Conservation (phyloP, 1,140 invertebrate species). For the Bilobella aurantiaca region DNA sequence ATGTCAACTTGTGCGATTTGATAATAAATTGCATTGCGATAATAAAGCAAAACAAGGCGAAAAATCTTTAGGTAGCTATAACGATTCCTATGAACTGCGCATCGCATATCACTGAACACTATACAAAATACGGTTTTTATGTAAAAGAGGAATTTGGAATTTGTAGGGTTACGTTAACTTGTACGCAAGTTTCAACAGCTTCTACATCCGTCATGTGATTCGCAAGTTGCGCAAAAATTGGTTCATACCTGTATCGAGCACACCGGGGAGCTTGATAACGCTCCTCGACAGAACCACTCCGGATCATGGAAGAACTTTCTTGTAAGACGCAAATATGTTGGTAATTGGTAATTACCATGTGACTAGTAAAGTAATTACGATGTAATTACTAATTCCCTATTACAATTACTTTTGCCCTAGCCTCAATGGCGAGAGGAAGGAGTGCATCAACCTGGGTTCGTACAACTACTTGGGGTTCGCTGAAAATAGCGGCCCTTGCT, state of each 20-base stretch:
- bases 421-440: slow-evolving; percentile 63
- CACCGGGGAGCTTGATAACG: slow-evolving; percentile 71
- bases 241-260: slow-evolving; percentile 83
- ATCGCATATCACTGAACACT: no score
- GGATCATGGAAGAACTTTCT: slow-evolving; percentile 83
- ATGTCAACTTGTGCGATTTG: no score
- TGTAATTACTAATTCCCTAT: not conserved
- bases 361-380: not conserved
- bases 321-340: slow-evolving; percentile 45
- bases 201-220: slow-evolving; percentile 89
- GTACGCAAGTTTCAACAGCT: slow-evolving; percentile 83
- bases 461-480: slow-evolving; percentile 90
- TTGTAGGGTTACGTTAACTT: slow-evolving; percentile 75
- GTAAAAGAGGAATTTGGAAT: not conserved
- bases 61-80: no score
- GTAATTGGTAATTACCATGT: not conserved
- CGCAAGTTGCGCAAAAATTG: slow-evolving; percentile 82
- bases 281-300: slow-evolving; percentile 70
- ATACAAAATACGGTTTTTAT: not conserved
- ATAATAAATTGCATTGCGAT: no score
- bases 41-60: no score
- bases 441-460: slow-evolving; percentile 78
- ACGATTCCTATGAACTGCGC: no score
- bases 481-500: slow-evolving; percentile 59
- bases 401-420: slow-evolving; percentile 42